A percentile compares a stretch with the other conserved stretches of the same genome.
Conservation (phyloP, 2,113 vertebrate species). For the Telmatochromis sp. region DNA sequence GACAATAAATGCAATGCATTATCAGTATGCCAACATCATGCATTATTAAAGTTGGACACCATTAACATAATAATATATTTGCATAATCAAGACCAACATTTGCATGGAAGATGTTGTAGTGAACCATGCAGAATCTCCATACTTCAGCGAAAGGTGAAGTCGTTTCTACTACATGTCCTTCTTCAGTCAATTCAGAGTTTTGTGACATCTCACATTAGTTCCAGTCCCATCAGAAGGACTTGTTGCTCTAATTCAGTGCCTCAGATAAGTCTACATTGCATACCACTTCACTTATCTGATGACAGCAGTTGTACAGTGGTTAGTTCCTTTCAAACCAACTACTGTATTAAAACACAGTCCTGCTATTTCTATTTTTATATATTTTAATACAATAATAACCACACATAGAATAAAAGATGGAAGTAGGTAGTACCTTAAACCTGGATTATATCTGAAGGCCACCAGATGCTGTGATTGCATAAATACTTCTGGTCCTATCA, state of each 20-base stretch:
- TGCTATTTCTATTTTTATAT: background rate
- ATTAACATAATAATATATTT: constrained; percentile 70
- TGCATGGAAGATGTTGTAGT: constrained; percentile 46
- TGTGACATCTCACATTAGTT: background rate
- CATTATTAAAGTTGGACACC: constrained; percentile 64
- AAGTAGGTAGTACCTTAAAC: background rate
- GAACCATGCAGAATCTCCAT: constrained; percentile 6
- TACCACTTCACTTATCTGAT: background rate
- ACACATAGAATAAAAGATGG: background rate
- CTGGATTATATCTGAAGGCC: background rate
- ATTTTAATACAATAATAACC: background rate
- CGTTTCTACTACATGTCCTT: background rate
- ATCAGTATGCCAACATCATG: constrained; percentile 69
- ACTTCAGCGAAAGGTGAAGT: constrained; percentile 12
- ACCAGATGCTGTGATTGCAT: background rate
- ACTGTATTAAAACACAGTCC: background rate
- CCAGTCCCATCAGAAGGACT: background rate
- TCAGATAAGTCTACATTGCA: background rate
- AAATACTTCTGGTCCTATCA: background rate
- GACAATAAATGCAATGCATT: constrained; percentile 56
- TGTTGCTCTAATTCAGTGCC: background rate
- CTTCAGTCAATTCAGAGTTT: background rate
- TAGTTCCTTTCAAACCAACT: background rate
- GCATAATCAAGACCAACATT: constrained; percentile 64
- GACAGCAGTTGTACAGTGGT: background rate